A percentile compares a stretch with the other conserved stretches of the same genome.
Conservation (phyloP, 2,113 vertebrate species). For the Xenotilapia caudafasciata region DNA sequence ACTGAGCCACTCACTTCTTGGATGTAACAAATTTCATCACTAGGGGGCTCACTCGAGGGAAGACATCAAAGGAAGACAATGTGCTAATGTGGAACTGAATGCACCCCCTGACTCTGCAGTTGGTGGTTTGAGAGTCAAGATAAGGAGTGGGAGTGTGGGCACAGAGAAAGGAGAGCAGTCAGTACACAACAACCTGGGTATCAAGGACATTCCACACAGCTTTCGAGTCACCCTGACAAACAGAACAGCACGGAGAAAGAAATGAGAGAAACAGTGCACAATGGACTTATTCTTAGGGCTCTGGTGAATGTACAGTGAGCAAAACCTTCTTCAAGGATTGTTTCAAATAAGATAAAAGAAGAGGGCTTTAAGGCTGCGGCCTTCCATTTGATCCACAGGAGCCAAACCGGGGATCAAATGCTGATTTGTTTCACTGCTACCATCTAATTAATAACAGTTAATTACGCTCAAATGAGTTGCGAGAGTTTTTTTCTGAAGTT, state of each 20-base stretch:
- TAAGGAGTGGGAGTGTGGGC: conserved; percentile 13
- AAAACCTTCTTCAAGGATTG: not conserved
- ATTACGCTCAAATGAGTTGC: not conserved
- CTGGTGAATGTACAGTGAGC: not conserved
- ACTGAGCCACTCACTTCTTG: not conserved
- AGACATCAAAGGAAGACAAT: conserved; percentile 53
- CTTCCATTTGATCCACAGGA: not conserved
- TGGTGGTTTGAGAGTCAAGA: conserved; percentile 34
- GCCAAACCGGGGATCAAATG: not conserved
- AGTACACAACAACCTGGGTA: not conserved
- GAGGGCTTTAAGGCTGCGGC: not conserved
- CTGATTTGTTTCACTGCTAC: not conserved
- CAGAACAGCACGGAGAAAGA: not conserved
- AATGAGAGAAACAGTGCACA: not conserved
- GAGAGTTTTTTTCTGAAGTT: not conserved
- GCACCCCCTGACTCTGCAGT: conserved; percentile 14
- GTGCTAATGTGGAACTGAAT: conserved; percentile 39
- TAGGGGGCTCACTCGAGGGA: conserved; percentile 19
- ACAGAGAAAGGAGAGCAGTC: not conserved
- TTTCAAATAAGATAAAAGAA: not conserved
- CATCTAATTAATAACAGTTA: not conserved
- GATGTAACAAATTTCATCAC: conserved; percentile 16
- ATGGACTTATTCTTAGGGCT: not conserved
- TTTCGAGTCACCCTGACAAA: not conserved
- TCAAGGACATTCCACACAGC: not conserved